A percentile compares a stretch with the other conserved stretches of the same genome.
phyloP scores from a whole-genome alignment of 2,888 invertebrate genomes.

The Orthonychiurus folsomi region DNA sequence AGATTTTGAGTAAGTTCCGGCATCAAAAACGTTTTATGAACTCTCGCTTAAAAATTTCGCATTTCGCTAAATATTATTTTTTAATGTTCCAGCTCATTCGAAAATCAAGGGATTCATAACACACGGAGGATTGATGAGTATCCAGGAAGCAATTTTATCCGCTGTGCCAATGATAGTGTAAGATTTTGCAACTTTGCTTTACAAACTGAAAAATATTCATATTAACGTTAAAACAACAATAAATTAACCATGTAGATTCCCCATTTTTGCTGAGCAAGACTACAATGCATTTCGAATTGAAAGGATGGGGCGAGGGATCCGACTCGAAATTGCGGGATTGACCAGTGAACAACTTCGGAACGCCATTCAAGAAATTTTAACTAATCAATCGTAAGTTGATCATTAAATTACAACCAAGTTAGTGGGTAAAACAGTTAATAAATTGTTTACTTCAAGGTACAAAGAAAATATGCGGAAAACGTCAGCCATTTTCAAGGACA shows the following conservation, averaged over 20 bases:
- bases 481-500: background rate
- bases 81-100: slow-evolving; percentile 46
- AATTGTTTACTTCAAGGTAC: slow-evolving; percentile 1
- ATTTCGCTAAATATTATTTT: background rate
- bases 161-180: slow-evolving; percentile 53
- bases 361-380: background rate
- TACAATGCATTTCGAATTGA: slow-evolving; percentile 7
- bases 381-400: background rate
- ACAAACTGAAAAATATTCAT: no score
- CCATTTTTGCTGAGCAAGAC: slow-evolving; percentile 4
- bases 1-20: slow-evolving; percentile 20
- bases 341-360: background rate
- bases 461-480: slow-evolving; percentile 7
- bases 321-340: background rate
- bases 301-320: background rate
- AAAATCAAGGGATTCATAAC: slow-evolving; percentile 54
- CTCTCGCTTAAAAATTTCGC: background rate
- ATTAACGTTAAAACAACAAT: no score
- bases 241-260: no score
- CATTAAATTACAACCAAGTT: background rate
- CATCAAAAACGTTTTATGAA: background rate
- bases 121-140: slow-evolving; percentile 58
- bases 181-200: no score
- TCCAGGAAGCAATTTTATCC: slow-evolving; percentile 54
- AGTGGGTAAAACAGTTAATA: background rate